Base-by-base conservation (phyloP, 1,140 invertebrate genomes). In the Oedothorax gibbosus region DNA sequence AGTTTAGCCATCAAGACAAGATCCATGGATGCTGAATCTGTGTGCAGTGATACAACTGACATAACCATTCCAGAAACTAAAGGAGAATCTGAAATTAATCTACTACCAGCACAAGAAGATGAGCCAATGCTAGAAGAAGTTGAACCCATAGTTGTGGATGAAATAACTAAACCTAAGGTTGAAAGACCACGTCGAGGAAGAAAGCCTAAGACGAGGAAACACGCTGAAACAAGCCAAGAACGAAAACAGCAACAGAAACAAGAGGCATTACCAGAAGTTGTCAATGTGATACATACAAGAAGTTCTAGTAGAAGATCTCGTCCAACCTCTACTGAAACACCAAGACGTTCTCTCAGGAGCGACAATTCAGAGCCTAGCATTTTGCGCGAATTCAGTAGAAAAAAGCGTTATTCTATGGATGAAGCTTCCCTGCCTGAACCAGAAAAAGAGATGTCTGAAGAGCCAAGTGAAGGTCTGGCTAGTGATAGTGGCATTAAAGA, bases 151-250 rank as follows among this genome's bases (percentile, higher is more conserved):
- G 62, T 76, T 54, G n/a, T 64, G 1, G 73, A 62, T 20, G 18
- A 50, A n/a, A 65, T 64, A 53, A 53, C 60, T 60, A 79, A 87
- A 71, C 54, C 76, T 56, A 79, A 64, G 60, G 10, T 62, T 7
- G 86, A 86, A 71, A 69, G 85, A 62, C 86, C 87, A 20, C 57
- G 83, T 73, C 75, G 87, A 56, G 87, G 87, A 11, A 50, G 87
- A 53, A 81, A 85, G 66, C 86, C 87, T 14, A 88, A 88, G 21
- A 88, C 85, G 50, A 79, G 87, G 60, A 88, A 87, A 72, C 85
- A 82, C 78, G 77, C 78, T 14, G 87, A 88, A 86, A 21, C 68
- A 35, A 10, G 35, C 18, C 8, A 50, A 54, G 35, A 35, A 35
- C 66, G 71, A 51, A 57, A 71, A 10, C 71, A 77, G 10, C 35